These are phyloP conservation scores for Psilanteris sp. DNA, from an alignment of 1,140 invertebrate genomes.

Conservation along the genomic window DNA sequence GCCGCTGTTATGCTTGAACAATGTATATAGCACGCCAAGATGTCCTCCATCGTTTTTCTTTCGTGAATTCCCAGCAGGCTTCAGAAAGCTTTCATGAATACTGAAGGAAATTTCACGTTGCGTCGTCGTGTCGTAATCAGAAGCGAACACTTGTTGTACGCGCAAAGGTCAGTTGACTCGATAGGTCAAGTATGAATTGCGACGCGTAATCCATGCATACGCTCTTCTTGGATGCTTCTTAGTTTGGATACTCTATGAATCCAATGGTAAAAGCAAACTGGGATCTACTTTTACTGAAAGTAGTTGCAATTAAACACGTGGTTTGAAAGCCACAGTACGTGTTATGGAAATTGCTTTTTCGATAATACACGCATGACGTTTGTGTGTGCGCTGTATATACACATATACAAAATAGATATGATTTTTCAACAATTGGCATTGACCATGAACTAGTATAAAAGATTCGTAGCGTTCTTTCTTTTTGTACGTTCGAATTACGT, in stretches of 20 bases:
- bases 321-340: too few species aligned
- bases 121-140: constrained; percentile 25
- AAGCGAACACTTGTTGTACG: constrained; percentile 3
- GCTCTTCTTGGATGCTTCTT: not conserved
- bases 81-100: constrained; percentile 12
- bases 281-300: too few species aligned
- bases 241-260: not conserved
- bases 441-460: too few species aligned
- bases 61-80: not conserved
- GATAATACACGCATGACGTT: too few species aligned
- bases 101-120: constrained; percentile 13
- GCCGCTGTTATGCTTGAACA: not conserved
- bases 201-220: constrained; percentile 17
- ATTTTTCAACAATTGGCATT: too few species aligned
- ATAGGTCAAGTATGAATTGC: constrained; percentile 49
- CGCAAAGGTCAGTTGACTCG: constrained; percentile 40
- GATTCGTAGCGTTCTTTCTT: too few species aligned
- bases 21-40: too few species aligned
- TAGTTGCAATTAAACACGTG: too few species aligned
- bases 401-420: too few species aligned
- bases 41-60: not conserved
- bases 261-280: constrained; percentile 10
- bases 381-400: too few species aligned
- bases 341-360: too few species aligned
- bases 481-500: too few species aligned